A percentile compares a stretch with the other conserved stretches of the same genome.
Conservation (phyloP, 2,888 invertebrate species). For the Megalurothrips usitatus region DNA sequence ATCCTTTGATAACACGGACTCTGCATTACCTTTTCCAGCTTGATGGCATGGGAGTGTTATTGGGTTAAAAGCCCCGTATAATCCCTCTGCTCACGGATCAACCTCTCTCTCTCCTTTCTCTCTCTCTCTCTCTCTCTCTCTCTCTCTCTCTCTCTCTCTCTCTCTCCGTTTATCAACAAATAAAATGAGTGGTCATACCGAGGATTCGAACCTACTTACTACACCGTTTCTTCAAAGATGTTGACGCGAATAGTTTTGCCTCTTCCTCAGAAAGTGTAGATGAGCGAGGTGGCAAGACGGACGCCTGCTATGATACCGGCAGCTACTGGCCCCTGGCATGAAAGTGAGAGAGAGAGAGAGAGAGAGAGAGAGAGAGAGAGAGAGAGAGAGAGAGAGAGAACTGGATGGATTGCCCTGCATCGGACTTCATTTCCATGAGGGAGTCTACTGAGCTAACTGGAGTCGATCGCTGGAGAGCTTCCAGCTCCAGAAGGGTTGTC, state of each 20-base stretch:
- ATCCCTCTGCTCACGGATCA: not conserved
- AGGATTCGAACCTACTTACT: too few relatives aligned
- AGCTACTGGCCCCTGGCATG: too few relatives aligned
- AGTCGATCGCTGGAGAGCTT: not conserved
- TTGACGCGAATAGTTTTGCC: too few relatives aligned
- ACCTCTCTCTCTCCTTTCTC: not conserved
- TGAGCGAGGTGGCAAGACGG: too few relatives aligned
- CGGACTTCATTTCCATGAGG: conserved; percentile 6
- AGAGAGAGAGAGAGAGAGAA: too few relatives aligned
- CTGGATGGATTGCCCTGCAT: not conserved
- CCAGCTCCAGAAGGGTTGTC: not conserved
- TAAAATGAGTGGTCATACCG: too few relatives aligned
- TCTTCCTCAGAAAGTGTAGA: too few relatives aligned
- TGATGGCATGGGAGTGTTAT: conserved; percentile 17
- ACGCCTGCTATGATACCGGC: too few relatives aligned
- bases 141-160: not conserved
- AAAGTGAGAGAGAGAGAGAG: too few relatives aligned
- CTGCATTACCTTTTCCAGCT: conserved; percentile 11
- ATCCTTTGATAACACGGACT: conserved; percentile 13
- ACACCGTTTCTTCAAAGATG: too few relatives aligned
- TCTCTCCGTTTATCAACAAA: not conserved
- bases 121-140: not conserved
- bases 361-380: too few relatives aligned
- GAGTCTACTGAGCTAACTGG: not conserved
- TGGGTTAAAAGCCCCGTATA: conserved; percentile 22